Percentiles rank a stretch among this genome's conserved stretches.
Evolutionary conservation across 2,888 invertebrate species (phyloP).

Genomic region (Ormia ochracea): DNA sequence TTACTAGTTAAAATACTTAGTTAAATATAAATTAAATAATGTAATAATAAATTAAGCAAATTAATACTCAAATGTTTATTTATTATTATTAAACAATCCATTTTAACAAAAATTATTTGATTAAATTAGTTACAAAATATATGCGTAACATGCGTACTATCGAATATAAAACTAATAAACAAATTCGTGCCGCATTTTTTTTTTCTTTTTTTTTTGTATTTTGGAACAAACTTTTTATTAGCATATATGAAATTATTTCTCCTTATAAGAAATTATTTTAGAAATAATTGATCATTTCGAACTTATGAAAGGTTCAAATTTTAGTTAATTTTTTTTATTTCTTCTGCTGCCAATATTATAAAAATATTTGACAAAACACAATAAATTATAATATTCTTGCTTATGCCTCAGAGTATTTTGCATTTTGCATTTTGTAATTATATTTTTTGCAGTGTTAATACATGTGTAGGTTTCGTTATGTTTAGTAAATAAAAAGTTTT

Average conservation of each 20-base stretch:
- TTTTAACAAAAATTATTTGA: constrained; percentile 12
- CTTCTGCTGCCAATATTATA: background rate
- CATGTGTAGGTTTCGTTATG: background rate
- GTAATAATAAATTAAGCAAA: constrained; percentile 21
- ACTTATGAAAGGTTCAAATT: background rate
- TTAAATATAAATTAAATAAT: constrained; percentile 3
- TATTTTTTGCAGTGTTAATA: constrained; percentile 4
- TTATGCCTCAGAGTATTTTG: constrained; percentile 7
- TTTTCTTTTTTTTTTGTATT: background rate
- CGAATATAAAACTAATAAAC: background rate
- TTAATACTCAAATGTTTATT: constrained; percentile 42
- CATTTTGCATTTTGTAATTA: constrained; percentile 20
- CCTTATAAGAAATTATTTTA: background rate
- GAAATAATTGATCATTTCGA: background rate
- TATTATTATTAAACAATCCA: constrained; percentile 22
- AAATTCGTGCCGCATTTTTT: too few relatives aligned
- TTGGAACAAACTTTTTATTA: background rate
- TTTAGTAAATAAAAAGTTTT: constrained; percentile 22
- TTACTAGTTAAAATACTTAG: background rate
- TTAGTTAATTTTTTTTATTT: too few relatives aligned
- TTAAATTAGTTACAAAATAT: background rate
- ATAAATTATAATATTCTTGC: background rate
- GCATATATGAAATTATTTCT: background rate
- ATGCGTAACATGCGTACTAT: background rate
- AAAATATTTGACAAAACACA: constrained; percentile 23